Base-by-base conservation (phyloP, 1,140 invertebrate genomes). In the Magallana angulata region DNA sequence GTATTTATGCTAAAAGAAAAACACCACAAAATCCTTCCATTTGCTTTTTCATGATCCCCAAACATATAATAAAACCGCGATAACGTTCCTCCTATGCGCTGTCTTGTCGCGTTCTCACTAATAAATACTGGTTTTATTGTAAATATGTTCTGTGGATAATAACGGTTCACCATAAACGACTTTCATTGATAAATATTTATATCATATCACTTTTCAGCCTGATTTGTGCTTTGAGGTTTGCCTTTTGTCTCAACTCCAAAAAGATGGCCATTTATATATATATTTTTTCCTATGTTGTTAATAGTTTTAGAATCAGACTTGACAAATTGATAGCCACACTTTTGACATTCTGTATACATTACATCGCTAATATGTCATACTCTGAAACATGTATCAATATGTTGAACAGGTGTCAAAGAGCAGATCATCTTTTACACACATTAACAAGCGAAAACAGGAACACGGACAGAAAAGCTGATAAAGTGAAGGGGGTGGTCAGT, bases 121-220 rank as follows among this genome's bases (percentile, higher is more conserved):
- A 76, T 76, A 76, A 76, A 76, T 76, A 76, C 68, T 8, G 68
- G 24, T 76, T 76, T 76, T 76, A 76, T 76, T 76, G 68, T 76
- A 30, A 76, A 30, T 76, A 76, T 76, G 68, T 76, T 76, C 68
- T 76, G 18, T 76, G 68, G 18, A 30, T 76, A 76, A 76, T 76
- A 76, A 76, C 30, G 68, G 24, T 30, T 24, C 24, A 24, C 68
- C 24, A 48, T 76, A 76, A 76, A 76, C 36, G 68, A 76, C 68
- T 76, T 76, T 76, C 68, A 76, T 76, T 76, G 68, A 76, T 76
- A 76, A 76, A 76, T 76, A 76, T 76, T 76, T 76, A 76, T 30
- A 36, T 76, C 12, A 24, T 30, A 76, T 76, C 68, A 76, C 68
- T 76, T 76, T 76, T 76, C 68, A 30, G 68, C 68, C 24, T 76